Percentiles rank a stretch among this genome's conserved stretches.
phyloP scores from a whole-genome alignment of 2,113 vertebrate genomes.

The Capra hircus region DNA sequence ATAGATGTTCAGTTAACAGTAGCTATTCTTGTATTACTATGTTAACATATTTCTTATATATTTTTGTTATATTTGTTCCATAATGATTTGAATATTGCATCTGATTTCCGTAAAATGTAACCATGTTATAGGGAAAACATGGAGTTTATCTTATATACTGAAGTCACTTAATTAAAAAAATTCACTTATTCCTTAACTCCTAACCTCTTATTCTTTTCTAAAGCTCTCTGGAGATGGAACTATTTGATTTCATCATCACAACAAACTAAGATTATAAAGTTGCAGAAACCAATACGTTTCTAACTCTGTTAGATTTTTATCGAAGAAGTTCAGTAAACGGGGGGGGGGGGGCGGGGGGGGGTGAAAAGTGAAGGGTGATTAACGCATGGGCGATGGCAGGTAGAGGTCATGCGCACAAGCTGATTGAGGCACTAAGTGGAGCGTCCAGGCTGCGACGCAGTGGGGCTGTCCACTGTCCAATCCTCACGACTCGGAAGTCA shows the following conservation, averaged over 20 bases:
- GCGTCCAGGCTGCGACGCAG: fast-evolving
- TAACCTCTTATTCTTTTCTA: not conserved
- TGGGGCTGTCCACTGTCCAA: fast-evolving
- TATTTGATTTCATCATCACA: not conserved
- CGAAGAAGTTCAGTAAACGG: not conserved
- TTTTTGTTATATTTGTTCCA: not conserved
- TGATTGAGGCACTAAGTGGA: fast-evolving
- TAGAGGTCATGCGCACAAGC: fast-evolving
- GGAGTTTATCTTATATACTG: not conserved
- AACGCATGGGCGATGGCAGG: fast-evolving
- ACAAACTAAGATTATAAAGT: not conserved
- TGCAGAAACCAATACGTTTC: not conserved
- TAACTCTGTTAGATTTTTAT: not conserved
- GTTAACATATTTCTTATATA: not conserved
- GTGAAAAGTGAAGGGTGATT: not conserved
- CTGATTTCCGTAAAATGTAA: not conserved
- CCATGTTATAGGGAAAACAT: not conserved
- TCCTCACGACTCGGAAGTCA: not conserved
- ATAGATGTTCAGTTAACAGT: not conserved
- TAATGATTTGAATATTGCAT: fast-evolving
- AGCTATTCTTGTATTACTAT: not conserved
- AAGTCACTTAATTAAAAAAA: not conserved
- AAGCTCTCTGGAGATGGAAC: not conserved
- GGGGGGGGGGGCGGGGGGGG: too few species aligned
- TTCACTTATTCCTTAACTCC: not conserved